Base-by-base conservation (phyloP, 2,797 vertebrate species). In the Rhynchotus rufescens region DNA sequence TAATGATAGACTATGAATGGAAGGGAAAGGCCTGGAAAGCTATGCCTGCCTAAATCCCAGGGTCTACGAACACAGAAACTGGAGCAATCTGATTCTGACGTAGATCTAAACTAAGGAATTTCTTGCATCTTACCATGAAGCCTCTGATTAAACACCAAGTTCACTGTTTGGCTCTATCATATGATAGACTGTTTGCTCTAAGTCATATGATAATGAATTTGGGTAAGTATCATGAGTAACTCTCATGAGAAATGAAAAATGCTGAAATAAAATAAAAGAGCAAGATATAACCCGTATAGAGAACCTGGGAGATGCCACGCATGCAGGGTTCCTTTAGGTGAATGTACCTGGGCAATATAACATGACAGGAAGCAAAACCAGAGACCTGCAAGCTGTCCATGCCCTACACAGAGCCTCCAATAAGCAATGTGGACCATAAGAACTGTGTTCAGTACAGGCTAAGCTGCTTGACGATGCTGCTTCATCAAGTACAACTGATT, bases 401-500 rank as follows among this genome's bases (percentile, higher is more conserved):
- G 1, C 81, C 25, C 75, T 36, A 10, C 26, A 26, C 17, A 71
- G 45, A 30, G 8, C 44, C 60, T 30, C 16, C 81, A 42, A 64
- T 21, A 52, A 40, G 7, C 7, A 12, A 17, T 0, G 4, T 2
- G 15, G 23, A 49, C 16, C 59, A 25, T 5, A 61, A 86, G 51
- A 76, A 9, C 45, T 15, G 1, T 0, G 3, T 10, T 11, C 34
- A 49, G 15, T 3, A n/a, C 15, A 34, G 2, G 25, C 8, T 1
- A 71, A 72, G 26, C 62, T 32, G 60, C 67, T 12, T 2, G 49
- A 52, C 21, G 26, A 32, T 15, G 36, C 47, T 12, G 22, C 47
- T 49, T 23, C 47, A 23, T 51, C 49, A 25, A 13, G 44, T 2
- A 30, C 77, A 38, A 71, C 49, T 15, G 26, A 56, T 13, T 11